Percentiles rank a stretch among this genome's conserved stretches.
These are phyloP conservation scores for Phrynocephalus guinanensis DNA, from an alignment of 2,797 vertebrate genomes.

Conservation along the genomic window DNA sequence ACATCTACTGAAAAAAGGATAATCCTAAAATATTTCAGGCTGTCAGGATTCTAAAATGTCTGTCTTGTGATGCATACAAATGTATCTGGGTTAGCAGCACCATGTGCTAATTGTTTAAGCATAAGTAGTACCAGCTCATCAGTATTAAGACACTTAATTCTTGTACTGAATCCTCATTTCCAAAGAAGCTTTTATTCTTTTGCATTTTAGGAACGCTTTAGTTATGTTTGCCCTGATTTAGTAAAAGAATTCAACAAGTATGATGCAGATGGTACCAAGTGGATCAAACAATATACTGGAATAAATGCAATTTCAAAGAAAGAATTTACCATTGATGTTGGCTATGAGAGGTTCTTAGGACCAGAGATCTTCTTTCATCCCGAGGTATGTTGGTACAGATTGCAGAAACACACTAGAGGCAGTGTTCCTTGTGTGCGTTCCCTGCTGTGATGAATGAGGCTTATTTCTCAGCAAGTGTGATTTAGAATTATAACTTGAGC, in stretches of 20 bases:
- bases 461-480: not conserved
- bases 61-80: constrained; percentile 13
- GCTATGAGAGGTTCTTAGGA: constrained; percentile 96
- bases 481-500: not conserved
- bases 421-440: not conserved
- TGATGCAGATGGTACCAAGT: constrained; percentile 95
- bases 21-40: constrained; percentile 47
- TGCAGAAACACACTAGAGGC: not conserved
- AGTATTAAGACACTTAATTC: constrained; percentile 7
- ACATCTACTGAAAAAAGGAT: constrained; percentile 31
- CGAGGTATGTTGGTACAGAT: constrained; percentile 81
- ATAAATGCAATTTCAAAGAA: constrained; percentile 96
- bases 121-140: constrained; percentile 26
- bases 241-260: constrained; percentile 99
- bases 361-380: constrained; percentile 99
- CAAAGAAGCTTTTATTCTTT: not conserved
- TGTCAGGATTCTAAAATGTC: constrained; percentile 30
- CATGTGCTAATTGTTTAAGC: constrained; percentile 39
- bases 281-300: constrained; percentile 98
- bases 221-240: constrained; percentile 97
- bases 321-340: constrained; percentile 97
- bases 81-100: constrained; percentile 32
- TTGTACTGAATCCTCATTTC: not conserved
- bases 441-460: not conserved
- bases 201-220: constrained; percentile 89